phyloP scores from a whole-genome alignment of 2,888 invertebrate species.

The Tromatobia lineatoria region DNA sequence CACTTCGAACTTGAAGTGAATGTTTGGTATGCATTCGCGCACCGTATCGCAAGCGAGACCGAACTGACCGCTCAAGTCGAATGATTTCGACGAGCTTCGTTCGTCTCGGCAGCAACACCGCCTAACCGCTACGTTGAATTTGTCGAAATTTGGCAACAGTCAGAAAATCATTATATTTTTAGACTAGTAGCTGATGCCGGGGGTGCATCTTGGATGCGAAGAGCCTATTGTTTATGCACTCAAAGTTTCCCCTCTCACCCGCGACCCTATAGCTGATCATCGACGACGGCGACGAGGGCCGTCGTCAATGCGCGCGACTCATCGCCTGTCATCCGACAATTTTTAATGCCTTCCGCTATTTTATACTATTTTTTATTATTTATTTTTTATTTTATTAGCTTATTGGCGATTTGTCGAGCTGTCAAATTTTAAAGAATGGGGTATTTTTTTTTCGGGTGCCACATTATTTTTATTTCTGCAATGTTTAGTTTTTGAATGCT shows the following conservation, averaged over 20 bases:
- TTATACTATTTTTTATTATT: background rate
- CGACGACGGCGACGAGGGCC: slow-evolving; percentile 20
- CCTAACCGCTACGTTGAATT: slow-evolving; percentile 72
- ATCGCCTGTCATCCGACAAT: background rate
- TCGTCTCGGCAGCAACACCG: background rate
- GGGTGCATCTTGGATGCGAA: slow-evolving; percentile 52
- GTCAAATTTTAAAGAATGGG: no score
- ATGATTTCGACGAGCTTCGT: slow-evolving; percentile 45
- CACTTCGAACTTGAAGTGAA: slow-evolving; percentile 11
- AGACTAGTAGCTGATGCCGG: slow-evolving; percentile 74
- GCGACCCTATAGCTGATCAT: slow-evolving; percentile 9
- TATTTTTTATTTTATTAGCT: background rate
- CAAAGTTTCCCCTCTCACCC: background rate
- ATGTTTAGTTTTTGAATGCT: no score
- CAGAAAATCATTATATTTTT: slow-evolving; percentile 82
- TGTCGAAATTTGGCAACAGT: slow-evolving; percentile 83
- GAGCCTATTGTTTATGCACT: slow-evolving; percentile 74
- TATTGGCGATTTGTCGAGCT: no score
- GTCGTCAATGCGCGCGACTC: slow-evolving; percentile 20
- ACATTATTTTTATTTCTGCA: no score
- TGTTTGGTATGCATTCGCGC: slow-evolving; percentile 61
- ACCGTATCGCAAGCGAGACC: slow-evolving; percentile 37
- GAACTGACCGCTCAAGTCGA: slow-evolving; percentile 63
- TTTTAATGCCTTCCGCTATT: background rate
- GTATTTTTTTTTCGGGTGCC: no score